Base-by-base conservation (phyloP, 2,113 vertebrate genomes). In the Oryzias woworae region DNA sequence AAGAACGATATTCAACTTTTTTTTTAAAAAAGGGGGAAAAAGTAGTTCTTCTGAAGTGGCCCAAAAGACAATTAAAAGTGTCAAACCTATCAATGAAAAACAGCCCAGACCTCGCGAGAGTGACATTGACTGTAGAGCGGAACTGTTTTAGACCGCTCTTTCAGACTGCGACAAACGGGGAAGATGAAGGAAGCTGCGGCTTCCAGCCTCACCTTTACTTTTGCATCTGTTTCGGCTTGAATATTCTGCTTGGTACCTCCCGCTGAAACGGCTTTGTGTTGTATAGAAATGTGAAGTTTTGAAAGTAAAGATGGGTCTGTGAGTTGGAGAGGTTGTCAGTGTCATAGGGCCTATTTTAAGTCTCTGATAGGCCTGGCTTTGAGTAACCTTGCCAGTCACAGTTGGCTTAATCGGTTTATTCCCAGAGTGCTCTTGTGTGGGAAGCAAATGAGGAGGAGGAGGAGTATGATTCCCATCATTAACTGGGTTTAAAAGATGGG, bases 111-210 rank as follows among this genome's bases (percentile, higher is more conserved):
- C 36, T 36, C 36, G 36, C 36, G 36, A 69, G 69, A 79, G 69
- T 92, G 90, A 89, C 92, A 88, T 90, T 91, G 89, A 89, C 73
- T 88, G 31, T 82, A 71, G 88, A 90, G 90, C 89, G 81, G 88
- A 83, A 81, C 82, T 75, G 62, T 76, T 82, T 64, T 77, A 71
- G 36, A 64, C 61, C 12, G 59, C 41, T 83, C 75, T 75, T 58
- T 20, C n/a, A 66, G 60, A 88, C 88, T 90, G 90, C 89, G 90
- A 87, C 91, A 89, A 81, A 88, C 14, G 59, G 71, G 53, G 54
- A 67, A 43, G 50, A 47, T 17, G n/a, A 14, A n/a, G 3, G 31
- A 41, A 50, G 47, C 48, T 22, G 45, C 14, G 22, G 4, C 16
- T 20, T 60, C 47, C 14, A 13, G 14, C 6, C 1, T 7, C 49